A percentile compares a stretch with the other conserved stretches of the same genome.
phyloP scores from a whole-genome alignment of 2,113 vertebrate species.

The Microcebus lehilahytsara region DNA sequence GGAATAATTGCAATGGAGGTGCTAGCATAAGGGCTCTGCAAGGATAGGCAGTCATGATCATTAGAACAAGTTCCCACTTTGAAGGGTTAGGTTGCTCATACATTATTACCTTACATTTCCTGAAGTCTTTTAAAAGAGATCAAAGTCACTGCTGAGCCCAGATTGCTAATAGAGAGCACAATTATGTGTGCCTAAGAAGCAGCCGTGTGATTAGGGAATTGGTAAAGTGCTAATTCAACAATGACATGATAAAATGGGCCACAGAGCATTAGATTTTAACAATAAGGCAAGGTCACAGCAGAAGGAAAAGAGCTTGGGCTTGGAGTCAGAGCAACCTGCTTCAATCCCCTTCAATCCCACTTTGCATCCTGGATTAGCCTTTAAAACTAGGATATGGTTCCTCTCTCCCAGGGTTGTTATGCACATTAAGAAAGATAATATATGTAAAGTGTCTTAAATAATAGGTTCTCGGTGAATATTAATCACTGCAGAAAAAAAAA shows the following conservation, averaged over 20 bases:
- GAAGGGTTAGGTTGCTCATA: neutral
- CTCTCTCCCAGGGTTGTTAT: neutral
- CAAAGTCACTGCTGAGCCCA: neutral
- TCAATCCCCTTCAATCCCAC: neutral
- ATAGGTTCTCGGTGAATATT: constrained; percentile 8
- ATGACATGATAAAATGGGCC: neutral
- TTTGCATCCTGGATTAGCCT: neutral
- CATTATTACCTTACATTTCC: neutral
- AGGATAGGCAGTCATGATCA: neutral
- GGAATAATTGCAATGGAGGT: neutral
- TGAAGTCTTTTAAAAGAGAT: neutral
- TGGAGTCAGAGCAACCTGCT: neutral
- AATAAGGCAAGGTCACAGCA: neutral
- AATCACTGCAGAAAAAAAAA: neutral
- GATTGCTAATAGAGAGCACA: neutral
- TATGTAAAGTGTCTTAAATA: neutral
- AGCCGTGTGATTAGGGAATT: neutral
- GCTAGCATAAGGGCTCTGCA: neutral
- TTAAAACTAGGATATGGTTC: neutral
- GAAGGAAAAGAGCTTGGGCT: neutral
- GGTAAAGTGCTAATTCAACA: neutral
- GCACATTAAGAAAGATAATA: neutral
- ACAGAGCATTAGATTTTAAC: neutral
- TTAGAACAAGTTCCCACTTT: neutral
- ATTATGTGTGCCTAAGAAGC: neutral